phyloP scores from a whole-genome alignment of 2,797 vertebrate genomes.

The Erethizon dorsatum region DNA sequence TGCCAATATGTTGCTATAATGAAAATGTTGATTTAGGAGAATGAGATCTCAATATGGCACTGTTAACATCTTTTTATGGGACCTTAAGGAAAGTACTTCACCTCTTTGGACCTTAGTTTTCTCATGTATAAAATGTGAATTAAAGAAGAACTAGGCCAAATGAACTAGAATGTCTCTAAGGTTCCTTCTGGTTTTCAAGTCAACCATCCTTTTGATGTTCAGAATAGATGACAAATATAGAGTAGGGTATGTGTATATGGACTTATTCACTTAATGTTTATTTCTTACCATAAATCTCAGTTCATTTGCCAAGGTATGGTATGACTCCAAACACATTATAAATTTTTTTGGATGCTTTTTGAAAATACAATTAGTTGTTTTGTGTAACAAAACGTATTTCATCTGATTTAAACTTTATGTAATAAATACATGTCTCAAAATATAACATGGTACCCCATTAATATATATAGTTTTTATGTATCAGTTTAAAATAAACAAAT shows the following conservation, averaged over 20 bases:
- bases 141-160: not conserved
- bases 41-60: not conserved
- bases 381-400: not conserved
- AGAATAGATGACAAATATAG: not conserved
- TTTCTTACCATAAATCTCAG: not conserved
- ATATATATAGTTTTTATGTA: not conserved
- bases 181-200: constrained; percentile 15
- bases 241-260: not conserved
- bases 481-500: not conserved
- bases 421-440: not conserved
- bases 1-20: not conserved
- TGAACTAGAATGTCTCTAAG: not conserved
- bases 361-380: not conserved
- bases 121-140: not conserved
- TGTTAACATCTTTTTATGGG: not conserved
- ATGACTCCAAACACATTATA: constrained; percentile 3
- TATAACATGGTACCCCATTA: not conserved
- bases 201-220: not conserved
- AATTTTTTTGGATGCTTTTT: constrained; percentile 2
- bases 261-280: constrained; percentile 1
- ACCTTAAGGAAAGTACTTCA: not conserved
- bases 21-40: not conserved
- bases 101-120: not conserved
- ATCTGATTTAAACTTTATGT: not conserved
- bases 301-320: not conserved